These are phyloP conservation scores for Aphis craccivora DNA, from an alignment of 1,140 invertebrate species.

Conservation along the genomic window DNA sequence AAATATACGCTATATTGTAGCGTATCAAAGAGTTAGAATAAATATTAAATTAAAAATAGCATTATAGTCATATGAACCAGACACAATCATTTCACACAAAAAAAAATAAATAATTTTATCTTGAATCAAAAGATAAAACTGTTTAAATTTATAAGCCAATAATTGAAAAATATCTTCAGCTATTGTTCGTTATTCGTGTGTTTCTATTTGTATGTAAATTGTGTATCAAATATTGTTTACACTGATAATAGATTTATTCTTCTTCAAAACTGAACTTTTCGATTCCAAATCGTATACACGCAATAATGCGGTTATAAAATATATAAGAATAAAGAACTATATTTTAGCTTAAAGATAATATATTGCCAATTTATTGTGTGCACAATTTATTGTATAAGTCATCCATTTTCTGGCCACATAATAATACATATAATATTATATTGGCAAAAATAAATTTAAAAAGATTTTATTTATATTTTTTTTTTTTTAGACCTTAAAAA, in stretches of 20 bases:
- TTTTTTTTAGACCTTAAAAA: neutral
- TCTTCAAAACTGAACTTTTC: neutral
- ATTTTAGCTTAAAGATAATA: neutral
- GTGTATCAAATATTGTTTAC: neutral
- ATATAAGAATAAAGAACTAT: conserved; percentile 17
- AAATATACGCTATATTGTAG: too few species aligned
- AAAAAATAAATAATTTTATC: neutral
- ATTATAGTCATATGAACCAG: too few species aligned
- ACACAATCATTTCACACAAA: neutral
- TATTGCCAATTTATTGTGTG: neutral
- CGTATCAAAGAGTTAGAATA: too few species aligned
- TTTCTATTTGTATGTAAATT: neutral
- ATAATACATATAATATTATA: neutral
- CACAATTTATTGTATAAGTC: neutral
- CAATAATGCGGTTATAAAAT: neutral
- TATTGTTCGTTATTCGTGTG: neutral
- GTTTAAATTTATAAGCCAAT: neutral
- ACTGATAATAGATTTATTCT: neutral
- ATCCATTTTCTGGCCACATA: neutral
- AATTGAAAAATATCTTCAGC: neutral
- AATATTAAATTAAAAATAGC: too few species aligned
- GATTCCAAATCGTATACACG: neutral
- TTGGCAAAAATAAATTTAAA: neutral
- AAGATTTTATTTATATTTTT: neutral
- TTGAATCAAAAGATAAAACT: neutral